Evolutionary conservation across 1,140 invertebrate genomes (phyloP).

Genomic region (Tetramorium parvispinum): DNA sequence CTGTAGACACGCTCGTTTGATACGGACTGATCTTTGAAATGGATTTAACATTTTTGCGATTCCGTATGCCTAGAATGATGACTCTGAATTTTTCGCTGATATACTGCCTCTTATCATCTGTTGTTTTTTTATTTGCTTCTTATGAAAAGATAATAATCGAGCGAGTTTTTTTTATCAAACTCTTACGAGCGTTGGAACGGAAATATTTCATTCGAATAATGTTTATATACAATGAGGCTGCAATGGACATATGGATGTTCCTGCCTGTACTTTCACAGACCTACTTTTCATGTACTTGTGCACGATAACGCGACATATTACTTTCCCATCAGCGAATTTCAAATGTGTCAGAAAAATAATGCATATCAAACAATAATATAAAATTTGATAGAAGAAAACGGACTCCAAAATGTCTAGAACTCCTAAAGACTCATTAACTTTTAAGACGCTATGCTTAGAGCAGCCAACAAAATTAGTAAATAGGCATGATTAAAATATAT

Average conservation of each 20-base stretch:
- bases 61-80: neutral
- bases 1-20: neutral
- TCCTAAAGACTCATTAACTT: neutral
- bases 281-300: conserved; percentile 68
- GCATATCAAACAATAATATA: neutral
- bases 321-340: neutral
- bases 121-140: neutral
- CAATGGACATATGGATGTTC: conserved; percentile 17
- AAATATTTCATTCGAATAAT: conserved; percentile 51
- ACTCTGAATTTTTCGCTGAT: conserved; percentile 18
- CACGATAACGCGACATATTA: conserved; percentile 3
- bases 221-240: neutral
- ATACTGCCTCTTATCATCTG: conserved; percentile 7
- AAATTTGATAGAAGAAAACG: neutral
- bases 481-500: neutral
- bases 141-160: neutral
- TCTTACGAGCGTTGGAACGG: neutral
- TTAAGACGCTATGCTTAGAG: neutral
- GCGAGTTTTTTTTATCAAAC: neutral
- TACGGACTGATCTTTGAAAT: neutral
- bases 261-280: conserved; percentile 74
- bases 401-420: neutral
- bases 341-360: neutral
- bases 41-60: neutral
- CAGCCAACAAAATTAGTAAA: neutral